A percentile compares a stretch with the other conserved stretches of the same genome.
Conservation (phyloP, 53 echinoderm and acorn worm species). For the Temnopleurus reevesii region DNA sequence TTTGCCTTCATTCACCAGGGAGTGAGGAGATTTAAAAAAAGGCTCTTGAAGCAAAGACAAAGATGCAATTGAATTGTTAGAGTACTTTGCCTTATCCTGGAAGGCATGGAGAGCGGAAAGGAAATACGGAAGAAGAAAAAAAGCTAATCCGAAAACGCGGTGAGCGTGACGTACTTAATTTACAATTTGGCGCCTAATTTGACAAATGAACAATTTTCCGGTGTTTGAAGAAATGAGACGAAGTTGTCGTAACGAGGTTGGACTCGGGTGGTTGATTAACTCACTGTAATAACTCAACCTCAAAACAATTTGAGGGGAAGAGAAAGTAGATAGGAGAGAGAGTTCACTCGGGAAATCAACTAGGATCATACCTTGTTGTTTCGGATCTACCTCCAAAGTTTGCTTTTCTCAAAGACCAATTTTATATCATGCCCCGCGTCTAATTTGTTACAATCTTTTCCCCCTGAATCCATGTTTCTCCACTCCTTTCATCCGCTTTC, state of each 20-base stretch:
- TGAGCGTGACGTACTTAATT: constrained; percentile 57
- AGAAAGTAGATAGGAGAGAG: constrained; percentile 30
- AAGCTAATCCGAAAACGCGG: constrained; percentile 47
- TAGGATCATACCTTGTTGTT: constrained; percentile 49
- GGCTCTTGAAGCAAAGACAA: not conserved
- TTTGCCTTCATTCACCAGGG: not conserved
- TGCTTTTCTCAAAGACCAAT: constrained; percentile 53
- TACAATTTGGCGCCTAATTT: constrained; percentile 58
- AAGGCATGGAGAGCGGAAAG: not conserved
- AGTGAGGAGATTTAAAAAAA: constrained; percentile 2
- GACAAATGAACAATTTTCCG: constrained; percentile 61
- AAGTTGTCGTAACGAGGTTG: constrained; percentile 53
- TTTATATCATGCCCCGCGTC: constrained; percentile 44
- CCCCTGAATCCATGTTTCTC: not conserved
- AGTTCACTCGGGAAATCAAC: constrained; percentile 57
- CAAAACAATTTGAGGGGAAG: constrained; percentile 44
- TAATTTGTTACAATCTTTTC: constrained; percentile 54
- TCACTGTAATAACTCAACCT: constrained; percentile 54
- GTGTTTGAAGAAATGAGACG: constrained; percentile 58
- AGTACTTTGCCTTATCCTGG: not conserved
- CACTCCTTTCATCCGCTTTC: constrained; percentile 19
- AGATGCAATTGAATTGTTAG: constrained; percentile 36
- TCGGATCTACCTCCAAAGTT: constrained; percentile 22
- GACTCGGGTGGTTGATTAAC: constrained; percentile 56
- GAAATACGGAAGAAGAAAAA: not conserved